phyloP scores from a whole-genome alignment of 2,888 invertebrate genomes.

The Drosophila pseudotalamancana region DNA sequence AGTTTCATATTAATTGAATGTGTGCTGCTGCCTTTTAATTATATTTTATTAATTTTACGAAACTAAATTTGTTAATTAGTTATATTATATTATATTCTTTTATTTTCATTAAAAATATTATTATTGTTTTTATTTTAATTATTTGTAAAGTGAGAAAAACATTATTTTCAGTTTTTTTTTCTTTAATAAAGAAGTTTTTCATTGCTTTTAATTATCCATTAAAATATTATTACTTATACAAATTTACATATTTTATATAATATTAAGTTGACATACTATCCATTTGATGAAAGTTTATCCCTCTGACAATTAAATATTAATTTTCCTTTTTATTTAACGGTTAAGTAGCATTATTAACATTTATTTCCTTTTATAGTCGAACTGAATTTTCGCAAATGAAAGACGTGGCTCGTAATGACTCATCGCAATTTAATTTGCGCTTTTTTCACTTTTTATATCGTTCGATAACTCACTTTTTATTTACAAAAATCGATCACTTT shows the following conservation, averaged over 20 bases:
- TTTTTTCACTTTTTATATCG: conserved; percentile 3
- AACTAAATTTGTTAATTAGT: not conserved
- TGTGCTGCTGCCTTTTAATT: not conserved
- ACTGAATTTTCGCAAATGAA: not conserved
- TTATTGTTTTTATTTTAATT: no score
- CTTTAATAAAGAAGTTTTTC: not conserved
- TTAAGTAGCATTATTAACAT: not conserved
- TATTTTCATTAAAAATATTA: no score
- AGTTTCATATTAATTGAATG: conserved; percentile 12
- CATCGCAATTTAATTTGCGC: not conserved
- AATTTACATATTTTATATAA: not conserved
- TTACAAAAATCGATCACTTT: conserved; percentile 40
- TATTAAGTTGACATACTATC: not conserved
- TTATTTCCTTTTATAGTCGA: not conserved
- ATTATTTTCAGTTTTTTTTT: no score
- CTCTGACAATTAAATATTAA: not conserved
- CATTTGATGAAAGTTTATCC: not conserved
- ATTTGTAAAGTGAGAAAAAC: no score
- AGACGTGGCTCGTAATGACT: conserved; percentile 3
- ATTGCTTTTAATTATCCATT: no score
- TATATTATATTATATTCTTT: no score
- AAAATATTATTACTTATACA: no score
- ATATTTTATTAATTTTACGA: not conserved
- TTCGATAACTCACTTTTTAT: not conserved
- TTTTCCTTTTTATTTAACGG: not conserved